Evolutionary conservation across 1,140 invertebrate genomes (phyloP).

Genomic region (Drosophila sulfurigaster): DNA sequence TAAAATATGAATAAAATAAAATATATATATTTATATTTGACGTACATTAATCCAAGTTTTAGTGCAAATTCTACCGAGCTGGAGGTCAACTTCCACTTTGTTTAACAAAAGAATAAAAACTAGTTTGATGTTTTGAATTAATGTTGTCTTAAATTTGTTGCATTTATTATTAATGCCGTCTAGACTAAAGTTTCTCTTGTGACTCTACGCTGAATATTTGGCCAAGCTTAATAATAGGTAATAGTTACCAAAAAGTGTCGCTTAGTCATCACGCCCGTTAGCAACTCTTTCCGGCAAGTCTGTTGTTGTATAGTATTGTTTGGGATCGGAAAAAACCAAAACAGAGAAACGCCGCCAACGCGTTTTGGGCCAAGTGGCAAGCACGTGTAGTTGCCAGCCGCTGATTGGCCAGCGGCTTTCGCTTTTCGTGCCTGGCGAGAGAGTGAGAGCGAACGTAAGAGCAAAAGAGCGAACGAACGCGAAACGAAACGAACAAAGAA

Average conservation of each 20-base stretch:
- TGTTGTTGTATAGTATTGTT: background rate
- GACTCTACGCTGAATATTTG: background rate
- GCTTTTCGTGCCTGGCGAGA: constrained; percentile 57
- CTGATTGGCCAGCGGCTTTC: constrained; percentile 76
- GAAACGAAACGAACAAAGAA: constrained; percentile 20
- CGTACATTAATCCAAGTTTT: too few relatives aligned
- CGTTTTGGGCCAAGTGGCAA: constrained; percentile 42
- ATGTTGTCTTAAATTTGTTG: background rate
- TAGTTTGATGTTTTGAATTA: background rate
- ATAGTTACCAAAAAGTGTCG: background rate
- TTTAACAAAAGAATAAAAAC: background rate
- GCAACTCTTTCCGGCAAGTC: constrained; percentile 2
- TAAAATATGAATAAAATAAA: too few relatives aligned
- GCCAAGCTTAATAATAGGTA: too few relatives aligned
- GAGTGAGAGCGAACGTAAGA: constrained; percentile 26
- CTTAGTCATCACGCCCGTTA: constrained; percentile 7
- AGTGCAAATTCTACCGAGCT: too few relatives aligned
- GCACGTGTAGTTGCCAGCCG: constrained; percentile 73
- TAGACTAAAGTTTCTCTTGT: background rate
- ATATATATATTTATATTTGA: too few relatives aligned
- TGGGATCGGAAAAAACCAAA: constrained; percentile 63
- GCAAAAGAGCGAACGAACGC: constrained; percentile 31
- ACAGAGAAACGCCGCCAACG: constrained; percentile 63
- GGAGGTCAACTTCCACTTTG: background rate
- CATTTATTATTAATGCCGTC: background rate